Evolutionary conservation across 2,888 invertebrate species (phyloP), one percentile per base, ranked within the genome.

Genomic region (Neocrepidodera transversa): DNA sequence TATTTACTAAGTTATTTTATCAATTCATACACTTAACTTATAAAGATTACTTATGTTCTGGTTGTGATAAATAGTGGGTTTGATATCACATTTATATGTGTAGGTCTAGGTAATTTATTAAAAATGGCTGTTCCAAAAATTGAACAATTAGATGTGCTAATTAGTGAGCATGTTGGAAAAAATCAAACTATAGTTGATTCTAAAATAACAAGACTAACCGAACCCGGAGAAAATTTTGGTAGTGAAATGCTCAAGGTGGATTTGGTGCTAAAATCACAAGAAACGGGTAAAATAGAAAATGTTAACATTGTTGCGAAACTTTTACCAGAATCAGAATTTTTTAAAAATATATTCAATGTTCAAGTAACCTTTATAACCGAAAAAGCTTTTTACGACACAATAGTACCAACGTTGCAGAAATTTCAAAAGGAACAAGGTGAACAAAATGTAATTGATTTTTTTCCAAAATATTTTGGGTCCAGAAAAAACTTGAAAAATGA

Each of bases 211-310:
- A 76, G 75, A 61, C 70, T 82, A 6, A 81, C 81, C 18, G 80
- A 81, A 13, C 79, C 81, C 0, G 85, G 85, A 1, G 85, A 86
- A 62, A 85, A 86, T 70, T 86, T 84, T 68, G 85, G 85, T 1
- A 85, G 85, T 64, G 72, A 82, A 0, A 84, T 86, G 71, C 65
- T 84, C 0, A 74, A 77, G 1, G 66, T 74, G 2, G 65, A 69
- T 30, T 72, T 64, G 3, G 17, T 47, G 18, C 16, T 64, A n/a
- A 26, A 64, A 49, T 51, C 50, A 5, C 17, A 36, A 8, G 16
- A 58, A 8, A 56, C 28, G 8, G 38, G 43, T 2, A 11, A 28
- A 6, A 23, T n/a, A 26, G 60, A 63, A 45, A 52, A 58, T 30
- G 10, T 84, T 17, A 69, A 82, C 18, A 64, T 85, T 1, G 82